A percentile compares a stretch with the other conserved stretches of the same genome.
Conservation (phyloP, 2,888 invertebrate species). For the Drosophila setosimentum region DNA sequence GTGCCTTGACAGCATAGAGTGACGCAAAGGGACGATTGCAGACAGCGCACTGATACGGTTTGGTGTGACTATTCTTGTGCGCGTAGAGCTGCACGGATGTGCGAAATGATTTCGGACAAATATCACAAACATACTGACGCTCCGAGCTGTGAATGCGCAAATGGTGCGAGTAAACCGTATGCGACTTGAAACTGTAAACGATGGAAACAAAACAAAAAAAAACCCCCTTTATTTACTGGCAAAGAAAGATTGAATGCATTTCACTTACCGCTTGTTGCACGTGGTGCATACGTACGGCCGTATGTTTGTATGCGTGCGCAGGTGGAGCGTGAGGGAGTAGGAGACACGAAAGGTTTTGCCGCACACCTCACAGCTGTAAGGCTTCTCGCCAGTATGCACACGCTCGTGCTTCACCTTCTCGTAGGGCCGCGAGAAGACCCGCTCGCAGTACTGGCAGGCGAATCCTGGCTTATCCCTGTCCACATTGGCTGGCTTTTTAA, state of each 20-base stretch:
- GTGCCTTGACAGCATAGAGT: slow-evolving; percentile 90
- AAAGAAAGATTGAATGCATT: neutral
- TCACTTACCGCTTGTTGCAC: slow-evolving; percentile 87
- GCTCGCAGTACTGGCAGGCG: slow-evolving; percentile 90
- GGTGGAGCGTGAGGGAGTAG: slow-evolving; percentile 92
- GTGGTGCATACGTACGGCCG: slow-evolving; percentile 91
- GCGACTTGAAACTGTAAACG: slow-evolving; percentile 89
- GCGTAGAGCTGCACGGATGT: slow-evolving; percentile 92
- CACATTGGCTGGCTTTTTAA: slow-evolving; percentile 13
- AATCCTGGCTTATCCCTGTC: slow-evolving; percentile 84
- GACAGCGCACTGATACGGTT: slow-evolving; percentile 91
- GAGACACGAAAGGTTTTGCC: slow-evolving; percentile 92
- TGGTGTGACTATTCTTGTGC: slow-evolving; percentile 92
- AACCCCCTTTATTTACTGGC: neutral
- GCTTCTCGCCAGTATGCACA: slow-evolving; percentile 93
- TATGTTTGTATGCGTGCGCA: slow-evolving; percentile 92
- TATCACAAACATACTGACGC: slow-evolving; percentile 91
- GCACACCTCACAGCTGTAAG: slow-evolving; percentile 92
- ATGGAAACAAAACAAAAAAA: neutral
- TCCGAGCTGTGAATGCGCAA: slow-evolving; percentile 90
- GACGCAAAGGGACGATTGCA: slow-evolving; percentile 93
- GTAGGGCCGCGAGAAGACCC: slow-evolving; percentile 90
- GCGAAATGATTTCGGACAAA: slow-evolving; percentile 92
- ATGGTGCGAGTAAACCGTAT: slow-evolving; percentile 92
- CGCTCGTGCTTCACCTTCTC: slow-evolving; percentile 94